Evolutionary conservation across 1,140 invertebrate species (phyloP).

Genomic region (Drosophila watanabei): DNA sequence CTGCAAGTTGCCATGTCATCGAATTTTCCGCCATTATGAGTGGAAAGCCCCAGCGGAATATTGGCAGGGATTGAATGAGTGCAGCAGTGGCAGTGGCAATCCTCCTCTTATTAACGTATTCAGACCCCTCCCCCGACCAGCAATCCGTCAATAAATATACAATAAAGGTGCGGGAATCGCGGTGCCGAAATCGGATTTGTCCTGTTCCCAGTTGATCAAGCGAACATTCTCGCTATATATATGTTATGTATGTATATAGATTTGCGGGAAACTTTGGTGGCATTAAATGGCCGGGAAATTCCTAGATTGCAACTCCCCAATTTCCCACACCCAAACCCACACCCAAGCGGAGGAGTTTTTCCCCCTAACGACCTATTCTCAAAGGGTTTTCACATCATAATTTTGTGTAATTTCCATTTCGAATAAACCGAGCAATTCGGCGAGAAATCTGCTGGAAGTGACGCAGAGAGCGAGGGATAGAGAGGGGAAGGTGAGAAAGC

Average conservation of each 20-base stretch:
- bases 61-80: slow-evolving; percentile 25
- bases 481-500: background rate
- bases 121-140: background rate
- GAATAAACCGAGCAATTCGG: background rate
- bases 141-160: slow-evolving; percentile 30
- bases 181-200: slow-evolving; percentile 25
- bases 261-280: background rate
- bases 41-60: slow-evolving; percentile 21
- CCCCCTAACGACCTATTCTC: background rate
- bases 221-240: background rate
- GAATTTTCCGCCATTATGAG: slow-evolving; percentile 53
- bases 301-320: background rate
- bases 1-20: slow-evolving; percentile 52
- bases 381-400: background rate
- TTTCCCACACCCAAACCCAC: too few relatives aligned
- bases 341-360: background rate
- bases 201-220: slow-evolving; percentile 1
- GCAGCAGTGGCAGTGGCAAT: slow-evolving; percentile 5
- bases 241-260: background rate
- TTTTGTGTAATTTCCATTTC: slow-evolving; percentile 8
- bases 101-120: slow-evolving; percentile 32
- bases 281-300: slow-evolving; percentile 18
- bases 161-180: slow-evolving; percentile 3
- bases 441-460: background rate
- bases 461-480: background rate